These are phyloP conservation scores for Tupaia chinensis DNA, from an alignment of 2,113 vertebrate species.

Conservation along the genomic window DNA sequence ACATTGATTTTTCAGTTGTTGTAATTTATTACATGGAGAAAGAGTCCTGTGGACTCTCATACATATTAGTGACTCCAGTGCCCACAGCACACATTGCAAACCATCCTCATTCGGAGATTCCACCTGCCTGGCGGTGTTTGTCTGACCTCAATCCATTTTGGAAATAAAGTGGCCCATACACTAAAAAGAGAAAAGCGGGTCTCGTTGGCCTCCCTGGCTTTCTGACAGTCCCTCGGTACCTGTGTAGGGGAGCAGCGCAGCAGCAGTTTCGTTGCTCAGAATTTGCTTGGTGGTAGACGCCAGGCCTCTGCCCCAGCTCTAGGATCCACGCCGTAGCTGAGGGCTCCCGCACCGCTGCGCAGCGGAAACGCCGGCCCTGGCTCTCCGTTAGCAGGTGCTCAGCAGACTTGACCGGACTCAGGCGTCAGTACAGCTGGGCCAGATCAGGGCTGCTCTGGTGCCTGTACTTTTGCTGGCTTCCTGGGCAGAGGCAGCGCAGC, in stretches of 20 bases:
- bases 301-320: not conserved
- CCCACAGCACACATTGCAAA: constrained; percentile 56
- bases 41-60: not conserved
- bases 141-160: constrained; percentile 76
- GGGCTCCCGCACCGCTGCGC: not conserved
- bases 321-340: not conserved
- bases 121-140: constrained; percentile 35
- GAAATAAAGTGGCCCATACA: constrained; percentile 48
- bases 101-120: constrained; percentile 23
- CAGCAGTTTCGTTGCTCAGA: not conserved
- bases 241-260: not conserved
- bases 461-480: not conserved
- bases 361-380: not conserved
- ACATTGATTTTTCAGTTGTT: constrained; percentile 75
- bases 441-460: not conserved
- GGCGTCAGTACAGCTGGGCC: not conserved
- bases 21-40: constrained; percentile 61
- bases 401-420: not conserved
- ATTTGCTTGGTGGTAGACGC: not conserved
- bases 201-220: not conserved
- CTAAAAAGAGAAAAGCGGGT: not conserved
- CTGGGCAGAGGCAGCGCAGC: not conserved
- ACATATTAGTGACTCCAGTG: constrained; percentile 64
- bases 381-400: not conserved
- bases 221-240: not conserved